These are phyloP conservation scores for Caiman crocodilus DNA, from an alignment of 2,797 vertebrate species.

Conservation along the genomic window DNA sequence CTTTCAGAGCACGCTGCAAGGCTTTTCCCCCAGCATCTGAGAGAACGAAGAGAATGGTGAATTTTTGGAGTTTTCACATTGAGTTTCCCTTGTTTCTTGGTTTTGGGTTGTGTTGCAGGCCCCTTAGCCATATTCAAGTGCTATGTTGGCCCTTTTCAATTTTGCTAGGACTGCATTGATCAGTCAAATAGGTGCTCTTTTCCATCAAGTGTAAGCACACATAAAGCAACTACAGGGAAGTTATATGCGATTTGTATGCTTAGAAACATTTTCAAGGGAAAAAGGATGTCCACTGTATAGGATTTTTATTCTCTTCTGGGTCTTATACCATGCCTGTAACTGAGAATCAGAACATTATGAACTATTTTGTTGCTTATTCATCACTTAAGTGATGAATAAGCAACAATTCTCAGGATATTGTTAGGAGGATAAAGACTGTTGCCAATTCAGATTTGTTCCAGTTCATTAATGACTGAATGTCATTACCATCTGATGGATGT, in stretches of 20 bases:
- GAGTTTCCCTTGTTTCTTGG: background rate
- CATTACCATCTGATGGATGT: conserved; percentile 28
- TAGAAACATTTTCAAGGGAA: background rate
- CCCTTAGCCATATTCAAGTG: background rate
- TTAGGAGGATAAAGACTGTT: background rate
- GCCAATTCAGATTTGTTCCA: conserved; percentile 40
- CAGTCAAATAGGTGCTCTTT: background rate
- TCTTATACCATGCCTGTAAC: background rate
- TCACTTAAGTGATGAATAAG: no score
- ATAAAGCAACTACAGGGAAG: background rate
- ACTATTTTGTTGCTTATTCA: background rate
- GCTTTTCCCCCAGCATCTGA: background rate
- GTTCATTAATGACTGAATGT: background rate
- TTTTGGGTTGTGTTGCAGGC: background rate
- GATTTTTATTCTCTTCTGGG: background rate
- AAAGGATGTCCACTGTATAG: background rate
- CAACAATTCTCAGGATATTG: background rate
- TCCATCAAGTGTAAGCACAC: background rate
- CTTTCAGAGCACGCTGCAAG: background rate
- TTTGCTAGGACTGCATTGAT: background rate
- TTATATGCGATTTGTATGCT: background rate
- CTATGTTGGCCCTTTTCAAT: background rate
- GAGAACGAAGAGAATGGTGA: background rate
- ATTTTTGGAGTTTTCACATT: background rate
- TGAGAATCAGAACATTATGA: background rate